Evolutionary conservation across 2,888 invertebrate species (phyloP).

Genomic region (Eupithecia inturbata): DNA sequence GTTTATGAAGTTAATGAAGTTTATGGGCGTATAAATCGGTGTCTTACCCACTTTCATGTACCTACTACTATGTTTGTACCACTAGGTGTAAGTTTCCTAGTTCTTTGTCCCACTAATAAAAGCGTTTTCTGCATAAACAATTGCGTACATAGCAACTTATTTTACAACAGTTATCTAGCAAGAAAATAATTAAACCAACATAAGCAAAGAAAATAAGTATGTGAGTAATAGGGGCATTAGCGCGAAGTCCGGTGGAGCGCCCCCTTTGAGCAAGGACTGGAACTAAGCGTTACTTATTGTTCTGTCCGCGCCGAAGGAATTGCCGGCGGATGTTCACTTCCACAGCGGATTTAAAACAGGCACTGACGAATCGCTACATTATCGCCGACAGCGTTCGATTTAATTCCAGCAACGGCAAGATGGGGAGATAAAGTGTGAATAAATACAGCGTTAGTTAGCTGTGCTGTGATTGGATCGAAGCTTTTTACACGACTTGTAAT

Average conservation of each 20-base stretch:
- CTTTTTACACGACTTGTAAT: background rate
- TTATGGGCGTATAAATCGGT: background rate
- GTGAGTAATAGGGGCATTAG: conserved; percentile 45
- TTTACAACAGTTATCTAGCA: conserved; percentile 14
- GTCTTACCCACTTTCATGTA: background rate
- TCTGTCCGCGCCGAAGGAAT: conserved; percentile 58
- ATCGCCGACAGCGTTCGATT: conserved; percentile 73
- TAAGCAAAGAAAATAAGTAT: conserved; percentile 37
- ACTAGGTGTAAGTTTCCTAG: background rate
- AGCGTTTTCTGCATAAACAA: background rate
- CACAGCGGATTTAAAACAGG: conserved; percentile 71
- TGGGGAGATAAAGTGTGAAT: conserved; percentile 56
- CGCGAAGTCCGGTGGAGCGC: conserved; percentile 42
- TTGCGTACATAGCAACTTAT: conserved; percentile 12
- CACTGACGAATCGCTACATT: conserved; percentile 77
- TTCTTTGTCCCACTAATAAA: background rate
- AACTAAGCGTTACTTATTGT: conserved; percentile 73
- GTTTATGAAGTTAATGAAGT: background rate
- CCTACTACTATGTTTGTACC: background rate
- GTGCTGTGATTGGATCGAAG: conserved; percentile 1
- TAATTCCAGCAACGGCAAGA: conserved; percentile 60
- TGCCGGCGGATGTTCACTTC: conserved; percentile 67
- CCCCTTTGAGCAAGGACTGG: conserved; percentile 51
- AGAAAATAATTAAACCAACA: conserved; percentile 35
- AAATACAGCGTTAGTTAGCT: conserved; percentile 6